A percentile compares a stretch with the other conserved stretches of the same genome.
phyloP scores from a whole-genome alignment of 2,113 vertebrate genomes.

The Erpornis zantholeuca region DNA sequence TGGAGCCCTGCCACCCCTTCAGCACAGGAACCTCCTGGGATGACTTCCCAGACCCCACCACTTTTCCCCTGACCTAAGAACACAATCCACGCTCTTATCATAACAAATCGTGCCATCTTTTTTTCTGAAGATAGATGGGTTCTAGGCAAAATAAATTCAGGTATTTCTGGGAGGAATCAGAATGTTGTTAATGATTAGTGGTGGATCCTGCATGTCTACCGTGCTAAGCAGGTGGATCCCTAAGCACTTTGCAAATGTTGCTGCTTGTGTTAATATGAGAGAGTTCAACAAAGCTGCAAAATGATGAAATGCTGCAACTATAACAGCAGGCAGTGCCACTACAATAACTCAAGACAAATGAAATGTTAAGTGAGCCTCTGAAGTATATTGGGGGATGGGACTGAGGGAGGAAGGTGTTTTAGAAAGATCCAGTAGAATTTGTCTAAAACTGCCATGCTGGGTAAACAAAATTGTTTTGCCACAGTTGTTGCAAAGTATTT shows the following conservation, averaged over 20 bases:
- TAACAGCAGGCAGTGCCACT: neutral
- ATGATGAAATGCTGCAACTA: neutral
- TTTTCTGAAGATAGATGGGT: neutral
- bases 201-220: neutral
- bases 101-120: neutral
- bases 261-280: neutral
- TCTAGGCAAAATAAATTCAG: neutral
- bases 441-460: neutral
- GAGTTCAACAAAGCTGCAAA: neutral
- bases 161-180: neutral
- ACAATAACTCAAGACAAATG: neutral
- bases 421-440: neutral
- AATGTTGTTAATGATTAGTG: neutral
- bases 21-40: neutral
- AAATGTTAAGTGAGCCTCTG: neutral
- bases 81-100: rapidly evolving
- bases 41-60: neutral
- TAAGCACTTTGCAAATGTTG: neutral
- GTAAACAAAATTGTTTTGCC: neutral
- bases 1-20: neutral
- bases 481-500: neutral
- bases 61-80: neutral
- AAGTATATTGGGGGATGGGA: neutral
- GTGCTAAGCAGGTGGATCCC: neutral
- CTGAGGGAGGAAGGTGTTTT: neutral